Base-by-base conservation (phyloP, 2,888 invertebrate genomes). In the Tetragonula carbonaria region DNA sequence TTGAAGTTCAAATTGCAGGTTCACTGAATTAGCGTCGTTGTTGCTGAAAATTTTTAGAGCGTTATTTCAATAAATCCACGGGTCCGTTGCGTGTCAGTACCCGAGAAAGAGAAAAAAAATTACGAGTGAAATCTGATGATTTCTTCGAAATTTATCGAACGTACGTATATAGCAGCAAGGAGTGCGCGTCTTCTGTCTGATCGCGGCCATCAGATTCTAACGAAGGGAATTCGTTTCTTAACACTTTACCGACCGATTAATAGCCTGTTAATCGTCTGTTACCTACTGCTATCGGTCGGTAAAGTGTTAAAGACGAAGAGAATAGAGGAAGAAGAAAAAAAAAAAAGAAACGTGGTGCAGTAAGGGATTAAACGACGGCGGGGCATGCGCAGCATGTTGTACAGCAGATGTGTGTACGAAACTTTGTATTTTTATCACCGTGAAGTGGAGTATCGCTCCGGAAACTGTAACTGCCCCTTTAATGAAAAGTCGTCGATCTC, bases 311-410 rank as follows among this genome's bases (percentile, higher is more conserved):
- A 53, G 50, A 72, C 18, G 6, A 13, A 14, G 21, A 67, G n/a
- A 67, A 16, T 45, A 14, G 21, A n/a, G n/a, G 13, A 57, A n/a
- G 55, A n/a, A 57, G 11, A 59, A 13, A 28, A n/a, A n/a, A 45
- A 21, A 23, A 4, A 18, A 73, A 33, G 57, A n/a, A 51, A 21
- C 14, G 21, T 16, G 11, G 63, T 82, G 82, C 82, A 71, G 71
- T 85, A 86, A 86, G 82, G 85, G 82, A 78, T 86, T 82, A 82
- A 82, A 82, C 13, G 53, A 50, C 21, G 71, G 53, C 82, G 80
- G 79, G 76, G 86, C 85, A 86, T 86, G 85, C 63, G 59, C 59
- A 74, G 86, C 86, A 86, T 86, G 86, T 79, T 82, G 77, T 82
- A 77, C 85, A 85, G 59, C 85, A 85, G 59, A 68, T 85, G 62